Percentiles rank a stretch among this genome's conserved stretches.
phyloP scores from a whole-genome alignment of 2,888 invertebrate species.

The Vandiemenella viatica region DNA sequence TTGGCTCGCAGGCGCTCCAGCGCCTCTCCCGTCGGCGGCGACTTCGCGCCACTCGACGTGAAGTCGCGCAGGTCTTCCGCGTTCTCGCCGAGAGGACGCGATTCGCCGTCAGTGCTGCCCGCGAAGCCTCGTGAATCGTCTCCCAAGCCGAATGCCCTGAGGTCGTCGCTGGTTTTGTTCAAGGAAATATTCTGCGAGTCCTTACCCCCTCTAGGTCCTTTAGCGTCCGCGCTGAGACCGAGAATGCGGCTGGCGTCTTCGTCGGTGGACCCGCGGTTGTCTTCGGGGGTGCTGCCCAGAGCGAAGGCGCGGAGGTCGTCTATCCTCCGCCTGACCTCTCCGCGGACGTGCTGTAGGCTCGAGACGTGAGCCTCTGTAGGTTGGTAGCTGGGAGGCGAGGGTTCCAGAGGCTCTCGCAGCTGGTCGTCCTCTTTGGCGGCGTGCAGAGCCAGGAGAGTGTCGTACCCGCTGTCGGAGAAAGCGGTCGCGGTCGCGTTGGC shows the following conservation, averaged over 20 bases:
- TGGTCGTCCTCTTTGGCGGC: conserved; percentile 11
- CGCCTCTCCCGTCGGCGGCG: conserved; percentile 14
- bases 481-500: neutral
- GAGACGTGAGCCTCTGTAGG: conserved; percentile 30
- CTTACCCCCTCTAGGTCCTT: too few species aligned
- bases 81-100: too few species aligned
- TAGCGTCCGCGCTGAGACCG: conserved; percentile 15
- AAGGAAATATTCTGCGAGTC: too few species aligned
- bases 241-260: conserved; percentile 17
- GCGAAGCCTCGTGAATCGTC: conserved; percentile 27
- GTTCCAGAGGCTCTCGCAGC: conserved; percentile 30
- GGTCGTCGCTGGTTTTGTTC: too few species aligned
- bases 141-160: neutral
- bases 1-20: conserved; percentile 19
- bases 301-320: neutral
- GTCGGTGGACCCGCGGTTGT: neutral
- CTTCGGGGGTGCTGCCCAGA: too few species aligned
- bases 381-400: conserved; percentile 25
- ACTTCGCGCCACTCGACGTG: neutral
- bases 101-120: conserved; percentile 19
- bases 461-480: conserved; percentile 26
- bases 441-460: conserved; percentile 22
- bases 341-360: conserved; percentile 16
- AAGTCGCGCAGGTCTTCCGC: neutral
- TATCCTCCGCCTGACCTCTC: neutral